Percentiles rank a stretch among this genome's conserved stretches.
phyloP scores from a whole-genome alignment of 92 coral and sea anemone species.

The Virgularia gustaviana region DNA sequence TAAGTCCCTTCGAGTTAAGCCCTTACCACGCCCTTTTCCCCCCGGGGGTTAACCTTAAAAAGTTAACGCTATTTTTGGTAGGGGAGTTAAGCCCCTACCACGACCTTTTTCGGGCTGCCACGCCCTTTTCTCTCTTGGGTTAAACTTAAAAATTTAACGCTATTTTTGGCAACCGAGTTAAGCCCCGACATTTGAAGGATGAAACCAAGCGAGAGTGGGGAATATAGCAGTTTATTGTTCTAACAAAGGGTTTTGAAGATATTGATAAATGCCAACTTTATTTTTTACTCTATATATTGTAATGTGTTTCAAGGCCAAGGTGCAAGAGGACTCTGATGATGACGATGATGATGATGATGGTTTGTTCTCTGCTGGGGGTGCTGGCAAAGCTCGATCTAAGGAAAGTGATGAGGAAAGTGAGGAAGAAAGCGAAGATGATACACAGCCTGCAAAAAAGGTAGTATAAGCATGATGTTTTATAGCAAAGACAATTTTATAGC shows the following conservation, averaged over 20 bases:
- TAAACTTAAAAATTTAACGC: too few relatives aligned
- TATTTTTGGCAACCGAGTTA: too few relatives aligned
- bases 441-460: conserved; percentile 56
- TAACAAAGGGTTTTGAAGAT: conserved; percentile 42
- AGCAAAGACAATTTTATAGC: too few relatives aligned
- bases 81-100: background rate
- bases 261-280: conserved; percentile 46
- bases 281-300: background rate
- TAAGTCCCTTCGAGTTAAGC: too few relatives aligned
- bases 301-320: conserved; percentile 14
- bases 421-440: conserved; percentile 57
- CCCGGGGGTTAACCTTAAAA: background rate
- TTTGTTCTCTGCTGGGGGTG: conserved; percentile 68
- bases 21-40: too few relatives aligned
- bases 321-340: conserved; percentile 47
- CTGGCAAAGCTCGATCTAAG: conserved; percentile 34
- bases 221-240: background rate
- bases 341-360: conserved; percentile 70
- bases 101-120: too few relatives aligned
- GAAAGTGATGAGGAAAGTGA: too few relatives aligned
- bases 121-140: too few relatives aligned
- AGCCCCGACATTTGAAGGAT: too few relatives aligned
- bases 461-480: too few relatives aligned
- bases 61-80: background rate
- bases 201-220: too few relatives aligned